phyloP scores from a whole-genome alignment of 64 coral and sea anemone genomes.

The Cladopsammia gracilis region DNA sequence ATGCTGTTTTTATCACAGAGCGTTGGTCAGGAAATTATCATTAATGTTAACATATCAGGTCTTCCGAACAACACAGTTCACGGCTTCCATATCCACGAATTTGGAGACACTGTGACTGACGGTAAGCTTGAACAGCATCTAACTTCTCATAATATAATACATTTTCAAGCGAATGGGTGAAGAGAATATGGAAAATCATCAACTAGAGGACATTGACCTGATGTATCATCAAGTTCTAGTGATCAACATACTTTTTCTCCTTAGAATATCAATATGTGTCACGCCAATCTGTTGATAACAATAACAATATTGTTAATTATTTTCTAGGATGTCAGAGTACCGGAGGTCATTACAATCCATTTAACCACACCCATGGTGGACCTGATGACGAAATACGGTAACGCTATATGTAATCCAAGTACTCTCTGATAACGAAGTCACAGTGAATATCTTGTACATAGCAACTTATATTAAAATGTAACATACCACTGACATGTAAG shows the following conservation, averaged over 20 bases:
- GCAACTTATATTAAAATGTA: no score
- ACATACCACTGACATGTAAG: no score
- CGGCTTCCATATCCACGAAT: slow-evolving; percentile 65
- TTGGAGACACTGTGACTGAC: slow-evolving; percentile 21
- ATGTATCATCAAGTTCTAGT: no score
- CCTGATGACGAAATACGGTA: slow-evolving; percentile 61
- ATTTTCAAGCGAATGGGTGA: neutral
- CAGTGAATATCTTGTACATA: no score
- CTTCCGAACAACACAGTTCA: slow-evolving; percentile 17
- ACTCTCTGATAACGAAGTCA: no score
- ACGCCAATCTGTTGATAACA: no score
- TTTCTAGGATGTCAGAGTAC: slow-evolving; percentile 75
- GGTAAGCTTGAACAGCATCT: slow-evolving; percentile 3
- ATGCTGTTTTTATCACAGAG: neutral
- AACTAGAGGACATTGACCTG: no score
- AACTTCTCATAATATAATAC: neutral
- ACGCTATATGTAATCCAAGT: no score
- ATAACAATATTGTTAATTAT: neutral
- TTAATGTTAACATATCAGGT: slow-evolving; percentile 17
- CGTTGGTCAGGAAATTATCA: neutral
- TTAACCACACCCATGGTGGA: slow-evolving; percentile 55
- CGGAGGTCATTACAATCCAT: slow-evolving; percentile 87
- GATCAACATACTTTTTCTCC: no score
- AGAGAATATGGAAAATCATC: neutral
- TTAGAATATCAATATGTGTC: no score